Base-by-base conservation (phyloP, 2,113 vertebrate species). In the Paedocypris sp. region DNA sequence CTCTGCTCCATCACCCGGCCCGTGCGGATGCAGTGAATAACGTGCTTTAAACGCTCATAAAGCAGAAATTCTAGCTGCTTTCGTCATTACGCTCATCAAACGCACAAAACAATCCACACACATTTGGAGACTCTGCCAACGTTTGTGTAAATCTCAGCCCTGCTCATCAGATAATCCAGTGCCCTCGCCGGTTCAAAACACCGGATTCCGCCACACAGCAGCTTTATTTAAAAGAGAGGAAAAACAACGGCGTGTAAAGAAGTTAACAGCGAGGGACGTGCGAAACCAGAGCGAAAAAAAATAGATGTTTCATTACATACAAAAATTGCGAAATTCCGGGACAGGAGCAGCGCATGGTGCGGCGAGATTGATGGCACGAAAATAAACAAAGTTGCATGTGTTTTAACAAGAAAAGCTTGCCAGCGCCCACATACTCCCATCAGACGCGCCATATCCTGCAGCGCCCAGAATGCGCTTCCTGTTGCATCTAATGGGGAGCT, bases 271-370 rank as follows among this genome's bases (percentile, higher is more conserved):
- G 60, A 33, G 26, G 51, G 16, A 49, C 11, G 36, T 11, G n/a
- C n/a, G n/a, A n/a, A n/a, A n/a, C n/a, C n/a, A n/a, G n/a, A n/a
- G n/a, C n/a, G n/a, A n/a, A n/a, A n/a, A n/a, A n/a, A n/a, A n/a
- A n/a, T n/a, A 80, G 75, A 47, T 57, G 52, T 75, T 79, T 79
- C 67, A 78, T 78, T 82, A 76, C 69, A 65, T 73, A 69, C 62
- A 61, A 75, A 73, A 75, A 80, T 78, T 77, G 72, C 52, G 66
- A n/a, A 41, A 41, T 68, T 64, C 70, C 45, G 62, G 15, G 59
- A 74, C 31, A 33, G 60, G 63, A 60, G 64, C 70, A 46, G 73
- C 59, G 59, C 66, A 65, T 49, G 66, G 72, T 69, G 73, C 65
- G 29, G 50, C 61, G 61, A 73, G 78, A 78, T 49, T 65, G 64